Conservation (phyloP, 1,140 invertebrate species). For the Dreissena rostriformis region DNA sequence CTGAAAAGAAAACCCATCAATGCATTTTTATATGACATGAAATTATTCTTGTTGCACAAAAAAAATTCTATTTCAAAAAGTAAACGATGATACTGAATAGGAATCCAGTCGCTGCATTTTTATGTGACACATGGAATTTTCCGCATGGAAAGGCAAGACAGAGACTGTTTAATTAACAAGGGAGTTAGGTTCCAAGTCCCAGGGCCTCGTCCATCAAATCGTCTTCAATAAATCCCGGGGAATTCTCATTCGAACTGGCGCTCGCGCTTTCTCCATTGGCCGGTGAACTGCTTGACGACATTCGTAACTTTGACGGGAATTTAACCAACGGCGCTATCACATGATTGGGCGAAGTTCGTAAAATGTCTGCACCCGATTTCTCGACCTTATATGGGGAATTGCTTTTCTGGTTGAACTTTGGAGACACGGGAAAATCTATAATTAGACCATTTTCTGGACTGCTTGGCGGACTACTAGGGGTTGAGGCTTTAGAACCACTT, state of each 20-base stretch:
- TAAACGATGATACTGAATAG: too few species aligned
- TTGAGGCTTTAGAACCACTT: conserved; percentile 28
- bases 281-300: conserved; percentile 73
- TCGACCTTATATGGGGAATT: conserved; percentile 46
- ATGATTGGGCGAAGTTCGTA: conserved; percentile 21
- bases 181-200: conserved; percentile 25
- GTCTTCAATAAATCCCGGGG: conserved; percentile 92
- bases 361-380: conserved; percentile 5
- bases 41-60: too few species aligned
- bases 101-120: too few species aligned
- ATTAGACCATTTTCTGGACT: conserved; percentile 79
- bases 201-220: conserved; percentile 94
- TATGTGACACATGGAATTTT: too few species aligned
- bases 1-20: too few species aligned
- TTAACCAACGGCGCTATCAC: conserved; percentile 34
- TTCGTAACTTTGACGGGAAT: conserved; percentile 82
- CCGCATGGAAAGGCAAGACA: too few species aligned
- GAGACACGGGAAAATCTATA: conserved; percentile 76
- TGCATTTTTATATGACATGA: too few species aligned
- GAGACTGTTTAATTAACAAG: too few species aligned
- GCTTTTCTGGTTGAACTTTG: conserved; percentile 42
- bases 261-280: conserved; percentile 68
- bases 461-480: conserved; percentile 73
- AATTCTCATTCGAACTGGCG: conserved; percentile 83
- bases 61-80: too few species aligned